Conservation (phyloP, 2,113 vertebrate genomes). For the Symphodus melops region DNA sequence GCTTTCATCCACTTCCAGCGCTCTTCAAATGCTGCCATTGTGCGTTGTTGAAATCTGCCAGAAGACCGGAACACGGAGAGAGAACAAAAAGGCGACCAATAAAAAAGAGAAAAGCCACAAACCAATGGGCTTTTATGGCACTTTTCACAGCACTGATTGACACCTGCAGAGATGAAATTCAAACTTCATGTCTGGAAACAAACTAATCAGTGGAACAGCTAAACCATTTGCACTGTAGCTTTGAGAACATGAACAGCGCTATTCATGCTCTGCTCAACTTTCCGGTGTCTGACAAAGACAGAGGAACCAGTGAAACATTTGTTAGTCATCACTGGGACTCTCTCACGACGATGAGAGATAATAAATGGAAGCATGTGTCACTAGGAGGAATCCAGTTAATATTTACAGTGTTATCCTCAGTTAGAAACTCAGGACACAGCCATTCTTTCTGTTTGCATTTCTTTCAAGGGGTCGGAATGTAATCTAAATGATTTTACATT, state of each 20-base stretch:
- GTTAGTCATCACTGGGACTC: conserved; percentile 1
- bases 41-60: conserved; percentile 84
- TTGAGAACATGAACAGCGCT: conserved; percentile 17
- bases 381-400: background rate
- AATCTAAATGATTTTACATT: too few species aligned
- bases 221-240: conserved; percentile 19
- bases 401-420: background rate
- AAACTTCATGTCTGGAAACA: conserved; percentile 42
- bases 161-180: conserved; percentile 68
- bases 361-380: background rate
- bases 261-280: conserved; percentile 14
- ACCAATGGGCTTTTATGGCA: conserved; percentile 12
- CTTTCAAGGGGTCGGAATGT: too few species aligned
- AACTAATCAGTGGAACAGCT: conserved; percentile 42
- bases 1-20: conserved; percentile 91
- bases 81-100: conserved; percentile 62
- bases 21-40: conserved; percentile 87
- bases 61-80: conserved; percentile 69
- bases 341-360: background rate
- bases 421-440: too few species aligned
- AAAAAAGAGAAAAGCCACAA: conserved; percentile 45
- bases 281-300: conserved; percentile 4
- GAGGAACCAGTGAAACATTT: conserved; percentile 12
- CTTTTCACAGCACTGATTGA: conserved; percentile 57
- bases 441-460: too few species aligned